Base-by-base conservation (phyloP, 2,797 vertebrate genomes). In the Onychomys leucogaster region DNA sequence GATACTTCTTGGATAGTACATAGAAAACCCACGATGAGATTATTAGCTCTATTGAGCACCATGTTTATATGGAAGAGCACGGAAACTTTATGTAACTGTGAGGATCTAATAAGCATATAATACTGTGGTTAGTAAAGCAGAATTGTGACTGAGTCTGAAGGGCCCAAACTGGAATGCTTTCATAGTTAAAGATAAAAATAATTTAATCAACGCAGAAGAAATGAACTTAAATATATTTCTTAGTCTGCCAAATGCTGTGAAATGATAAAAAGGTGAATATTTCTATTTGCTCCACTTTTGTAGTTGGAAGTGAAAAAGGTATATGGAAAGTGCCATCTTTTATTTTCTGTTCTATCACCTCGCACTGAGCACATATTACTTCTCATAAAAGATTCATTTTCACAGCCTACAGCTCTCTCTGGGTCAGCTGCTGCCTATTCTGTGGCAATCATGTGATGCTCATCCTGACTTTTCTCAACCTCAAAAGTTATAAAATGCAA, bases 331-430 rank as follows among this genome's bases (percentile, higher is more conserved):
- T 73, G 41, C 37, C 61, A 29, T 83, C 80, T 94, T 94, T 95
- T 90, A 90, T 94, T 92, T 95, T 63, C 69, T 87, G 12, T 82
- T 77, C 73, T 83, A 11, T 89, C 89, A 82, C 93, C 88, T 96
- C 95, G 34, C 78, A 21, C 76, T 67, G 71, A 91, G 23, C 73
- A 83, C 23, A 69, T 88, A 86, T 90, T 75, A 94, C 78, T 94
- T 86, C 23, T 91, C 71, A 89, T 81, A 76, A 88, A 95, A 96
- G 75, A 86, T 96, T 89, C 52, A 61, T 75, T 57, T 95, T 87
- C 78, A 87, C 43, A 89, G 82, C 29, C 23, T 55, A 11, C 6
- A 43, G 57, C 75, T 89, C 63, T 88, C 63, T 86, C 71, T 49
- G 17, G 93, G 55, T 75, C 85, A 43, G n/a, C 46, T 92, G 94